Evolutionary conservation across 2,797 vertebrate genomes (phyloP).

Genomic region (Pachyuromys duprasi): DNA sequence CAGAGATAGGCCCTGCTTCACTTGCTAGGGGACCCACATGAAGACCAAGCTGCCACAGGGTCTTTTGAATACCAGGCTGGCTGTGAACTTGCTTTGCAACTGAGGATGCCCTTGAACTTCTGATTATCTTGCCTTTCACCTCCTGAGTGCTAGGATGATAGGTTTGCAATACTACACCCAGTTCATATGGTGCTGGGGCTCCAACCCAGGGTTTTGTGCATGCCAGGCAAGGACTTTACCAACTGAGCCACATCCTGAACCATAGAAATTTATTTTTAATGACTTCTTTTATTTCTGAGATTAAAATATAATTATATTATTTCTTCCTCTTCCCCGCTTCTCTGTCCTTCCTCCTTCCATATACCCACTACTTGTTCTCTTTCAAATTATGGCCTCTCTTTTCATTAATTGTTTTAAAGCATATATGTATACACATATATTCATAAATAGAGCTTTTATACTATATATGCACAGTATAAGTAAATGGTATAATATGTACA

Average conservation of each 20-base stretch:
- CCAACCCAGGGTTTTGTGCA: neutral
- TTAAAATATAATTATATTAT: neutral
- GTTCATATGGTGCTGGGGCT: neutral
- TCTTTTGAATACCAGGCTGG: neutral
- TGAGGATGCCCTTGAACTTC: neutral
- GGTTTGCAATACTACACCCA: neutral
- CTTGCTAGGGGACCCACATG: no score
- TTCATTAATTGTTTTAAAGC: neutral
- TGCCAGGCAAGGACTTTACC: neutral
- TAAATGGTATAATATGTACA: neutral
- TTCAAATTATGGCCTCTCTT: neutral
- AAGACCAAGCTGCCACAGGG: neutral
- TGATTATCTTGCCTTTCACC: neutral
- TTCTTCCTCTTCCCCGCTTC: no score
- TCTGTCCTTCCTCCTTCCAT: neutral
- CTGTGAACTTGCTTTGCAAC: neutral
- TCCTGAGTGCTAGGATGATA: neutral
- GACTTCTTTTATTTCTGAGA: neutral
- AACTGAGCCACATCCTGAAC: neutral
- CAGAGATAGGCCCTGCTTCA: no score
- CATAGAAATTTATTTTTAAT: neutral
- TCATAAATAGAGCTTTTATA: neutral
- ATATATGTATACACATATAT: neutral
- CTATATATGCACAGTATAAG: neutral
- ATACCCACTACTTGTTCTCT: neutral